phyloP scores from a whole-genome alignment of 2,797 vertebrate genomes.

The Tachyglossus aculeatus region DNA sequence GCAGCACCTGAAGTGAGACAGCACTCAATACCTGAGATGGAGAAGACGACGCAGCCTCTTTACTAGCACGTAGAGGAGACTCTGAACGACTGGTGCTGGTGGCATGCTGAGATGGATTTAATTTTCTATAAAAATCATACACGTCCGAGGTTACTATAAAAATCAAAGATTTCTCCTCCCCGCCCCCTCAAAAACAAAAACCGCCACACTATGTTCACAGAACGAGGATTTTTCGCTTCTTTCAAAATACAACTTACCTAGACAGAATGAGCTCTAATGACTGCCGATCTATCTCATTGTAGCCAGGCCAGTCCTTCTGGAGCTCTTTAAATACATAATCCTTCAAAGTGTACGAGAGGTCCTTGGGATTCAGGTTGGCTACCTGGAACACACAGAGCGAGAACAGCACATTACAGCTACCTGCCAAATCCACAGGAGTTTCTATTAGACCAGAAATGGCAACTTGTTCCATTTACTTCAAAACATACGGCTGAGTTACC shows the following conservation, averaged over 20 bases:
- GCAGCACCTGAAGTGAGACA: too few species aligned
- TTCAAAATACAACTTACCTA: constrained; percentile 78
- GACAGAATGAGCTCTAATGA: constrained; percentile 82
- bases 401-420: constrained; percentile 34
- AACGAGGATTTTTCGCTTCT: background rate
- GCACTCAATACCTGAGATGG: constrained; percentile 81
- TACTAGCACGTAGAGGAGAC: constrained; percentile 73
- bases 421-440: background rate
- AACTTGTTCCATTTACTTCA: too few species aligned
- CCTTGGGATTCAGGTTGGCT: constrained; percentile 89
- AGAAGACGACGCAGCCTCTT: constrained; percentile 76
- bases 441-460: too few species aligned
- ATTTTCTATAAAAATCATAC: constrained; percentile 80
- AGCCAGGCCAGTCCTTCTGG: constrained; percentile 90
- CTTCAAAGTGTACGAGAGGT: constrained; percentile 89
- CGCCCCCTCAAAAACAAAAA: background rate
- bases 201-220: too few species aligned
- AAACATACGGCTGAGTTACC: too few species aligned
- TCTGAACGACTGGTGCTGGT: constrained; percentile 63
- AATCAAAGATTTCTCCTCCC: constrained; percentile 24
- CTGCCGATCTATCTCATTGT: constrained; percentile 83
- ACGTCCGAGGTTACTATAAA: constrained; percentile 47
- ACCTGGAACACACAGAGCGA: constrained; percentile 73
- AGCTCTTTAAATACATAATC: constrained; percentile 89
- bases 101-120: constrained; percentile 75